These are phyloP conservation scores for Penaeus monodon DNA, from an alignment of 2,888 invertebrate species.

Conservation along the genomic window DNA sequence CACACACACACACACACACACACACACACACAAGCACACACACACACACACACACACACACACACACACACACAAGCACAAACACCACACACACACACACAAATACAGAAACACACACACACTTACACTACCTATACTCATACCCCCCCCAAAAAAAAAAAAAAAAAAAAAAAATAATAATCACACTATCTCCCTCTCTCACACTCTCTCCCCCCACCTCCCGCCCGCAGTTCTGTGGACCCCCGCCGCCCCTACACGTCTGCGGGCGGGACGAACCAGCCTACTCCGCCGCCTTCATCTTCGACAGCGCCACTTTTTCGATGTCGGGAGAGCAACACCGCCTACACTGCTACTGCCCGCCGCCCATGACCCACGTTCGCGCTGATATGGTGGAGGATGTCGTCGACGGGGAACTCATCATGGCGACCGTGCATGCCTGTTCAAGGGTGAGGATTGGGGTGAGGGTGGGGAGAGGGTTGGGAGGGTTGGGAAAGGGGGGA, in stretches of 20 bases:
- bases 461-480: too few relatives aligned
- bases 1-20: too few relatives aligned
- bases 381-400: slow-evolving; percentile 47
- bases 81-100: too few relatives aligned
- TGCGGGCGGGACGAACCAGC: slow-evolving; percentile 47
- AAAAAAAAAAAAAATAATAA: too few relatives aligned
- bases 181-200: background rate
- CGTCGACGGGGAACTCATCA: slow-evolving; percentile 40
- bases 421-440: slow-evolving; percentile 53
- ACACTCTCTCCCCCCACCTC: background rate
- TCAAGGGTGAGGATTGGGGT: slow-evolving; percentile 19
- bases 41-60: too few relatives aligned
- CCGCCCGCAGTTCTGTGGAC: slow-evolving; percentile 43
- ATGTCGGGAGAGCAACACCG: slow-evolving; percentile 41
- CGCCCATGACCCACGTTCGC: slow-evolving; percentile 45
- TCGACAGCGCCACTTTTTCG: slow-evolving; percentile 54
- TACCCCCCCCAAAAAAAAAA: too few relatives aligned
- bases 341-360: slow-evolving; percentile 56
- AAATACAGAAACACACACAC: too few relatives aligned
- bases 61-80: too few relatives aligned
- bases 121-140: too few relatives aligned
- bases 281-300: slow-evolving; percentile 57
- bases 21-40: too few relatives aligned
- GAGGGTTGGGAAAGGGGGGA: too few relatives aligned
- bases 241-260: slow-evolving; percentile 44